A percentile compares a stretch with the other conserved stretches of the same genome.
phyloP scores from a whole-genome alignment of 2,888 invertebrate genomes.

The Drosophila vallismaia region DNA sequence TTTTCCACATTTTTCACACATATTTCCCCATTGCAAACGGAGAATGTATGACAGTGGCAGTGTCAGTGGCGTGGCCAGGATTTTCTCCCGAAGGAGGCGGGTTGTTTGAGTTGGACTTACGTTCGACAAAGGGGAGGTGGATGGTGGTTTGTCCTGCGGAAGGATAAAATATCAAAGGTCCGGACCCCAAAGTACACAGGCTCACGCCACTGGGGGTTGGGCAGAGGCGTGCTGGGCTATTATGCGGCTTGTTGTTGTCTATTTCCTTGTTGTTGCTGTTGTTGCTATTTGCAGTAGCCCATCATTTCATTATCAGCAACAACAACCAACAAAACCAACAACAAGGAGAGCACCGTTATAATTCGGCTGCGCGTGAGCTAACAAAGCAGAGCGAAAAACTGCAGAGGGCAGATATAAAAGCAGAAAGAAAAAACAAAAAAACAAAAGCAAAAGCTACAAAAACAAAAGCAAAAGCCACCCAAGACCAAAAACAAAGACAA shows the following conservation, averaged over 20 bases:
- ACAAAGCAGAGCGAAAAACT: conserved; percentile 45
- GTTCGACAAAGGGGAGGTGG: neutral
- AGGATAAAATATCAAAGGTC: neutral
- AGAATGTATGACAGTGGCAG: conserved; percentile 4
- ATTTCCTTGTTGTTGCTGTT: conserved; percentile 20
- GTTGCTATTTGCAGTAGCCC: conserved; percentile 44
- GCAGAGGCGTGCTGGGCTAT: conserved; percentile 5
- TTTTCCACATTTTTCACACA: conserved; percentile 52
- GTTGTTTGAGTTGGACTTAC: neutral
- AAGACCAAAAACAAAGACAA: conserved; percentile 1
- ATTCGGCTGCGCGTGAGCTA: conserved; percentile 64
- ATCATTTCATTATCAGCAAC: conserved; percentile 61
- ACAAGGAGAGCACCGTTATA: conserved; percentile 39
- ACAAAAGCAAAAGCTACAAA: neutral
- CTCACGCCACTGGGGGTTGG: conserved; percentile 1
- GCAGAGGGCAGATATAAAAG: conserved; percentile 6
- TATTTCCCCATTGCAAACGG: conserved; percentile 21
- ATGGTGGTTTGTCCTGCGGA: neutral
- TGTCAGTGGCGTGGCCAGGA: conserved; percentile 3
- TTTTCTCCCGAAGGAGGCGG: neutral
- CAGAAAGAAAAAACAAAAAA: neutral
- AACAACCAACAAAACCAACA: conserved; percentile 25
- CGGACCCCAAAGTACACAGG: neutral
- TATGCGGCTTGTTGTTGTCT: conserved; percentile 16
- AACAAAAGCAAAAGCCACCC: neutral